Evolutionary conservation across 2,888 invertebrate genomes (phyloP).

Genomic region (Nemotelus nigrinus): DNA sequence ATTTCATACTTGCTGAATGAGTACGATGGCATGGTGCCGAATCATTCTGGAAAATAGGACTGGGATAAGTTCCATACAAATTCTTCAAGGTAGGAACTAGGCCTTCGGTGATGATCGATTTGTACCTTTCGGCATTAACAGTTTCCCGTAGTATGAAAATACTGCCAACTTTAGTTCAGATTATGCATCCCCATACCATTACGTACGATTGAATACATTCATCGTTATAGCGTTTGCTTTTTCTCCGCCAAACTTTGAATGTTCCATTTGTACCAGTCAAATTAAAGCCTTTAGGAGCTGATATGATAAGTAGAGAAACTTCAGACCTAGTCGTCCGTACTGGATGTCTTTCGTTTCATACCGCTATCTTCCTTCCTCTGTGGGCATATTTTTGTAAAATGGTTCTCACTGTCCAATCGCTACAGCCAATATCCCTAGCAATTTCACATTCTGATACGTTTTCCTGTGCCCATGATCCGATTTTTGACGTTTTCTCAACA

Average conservation of each 20-base stretch:
- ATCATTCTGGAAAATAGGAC: constrained; percentile 3
- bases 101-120: background rate
- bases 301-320: too few species aligned
- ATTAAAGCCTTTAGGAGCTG: background rate
- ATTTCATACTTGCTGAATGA: background rate
- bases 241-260: background rate
- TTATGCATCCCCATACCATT: constrained; percentile 22
- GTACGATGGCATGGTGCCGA: constrained; percentile 9
- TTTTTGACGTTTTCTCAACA: too few species aligned
- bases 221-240: background rate
- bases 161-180: background rate
- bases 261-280: background rate
- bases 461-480: too few species aligned
- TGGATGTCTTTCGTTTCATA: too few species aligned
- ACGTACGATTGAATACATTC: background rate
- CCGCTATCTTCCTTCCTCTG: too few species aligned
- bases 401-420: too few species aligned
- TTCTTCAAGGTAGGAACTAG: background rate
- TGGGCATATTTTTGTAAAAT: too few species aligned
- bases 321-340: too few species aligned
- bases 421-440: too few species aligned
- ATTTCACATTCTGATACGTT: too few species aligned
- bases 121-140: background rate
- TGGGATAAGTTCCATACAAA: background rate
- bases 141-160: background rate